phyloP scores from a whole-genome alignment of 2,888 invertebrate genomes.

The Tipula helvola region DNA sequence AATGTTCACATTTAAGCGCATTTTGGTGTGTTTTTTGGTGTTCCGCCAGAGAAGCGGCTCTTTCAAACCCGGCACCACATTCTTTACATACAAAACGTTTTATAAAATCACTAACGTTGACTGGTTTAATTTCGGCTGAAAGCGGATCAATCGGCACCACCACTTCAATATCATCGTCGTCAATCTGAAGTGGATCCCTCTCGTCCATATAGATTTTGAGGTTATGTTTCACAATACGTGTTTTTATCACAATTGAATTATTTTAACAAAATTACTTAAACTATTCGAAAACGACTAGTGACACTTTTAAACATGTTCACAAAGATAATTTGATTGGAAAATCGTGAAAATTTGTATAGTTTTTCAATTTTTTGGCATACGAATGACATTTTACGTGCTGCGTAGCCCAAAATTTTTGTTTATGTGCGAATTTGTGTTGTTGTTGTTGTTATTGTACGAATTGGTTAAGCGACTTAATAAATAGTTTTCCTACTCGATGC shows the following conservation, averaged over 20 bases:
- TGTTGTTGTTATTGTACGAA: neutral
- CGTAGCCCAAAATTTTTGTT: neutral
- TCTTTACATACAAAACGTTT: neutral
- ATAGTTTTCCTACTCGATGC: neutral
- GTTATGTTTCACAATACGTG: neutral
- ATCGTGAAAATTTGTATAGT: neutral
- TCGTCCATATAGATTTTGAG: neutral
- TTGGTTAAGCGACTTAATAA: neutral
- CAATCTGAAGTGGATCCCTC: neutral
- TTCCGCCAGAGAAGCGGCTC: neutral
- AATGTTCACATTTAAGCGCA: neutral
- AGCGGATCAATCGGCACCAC: constrained; percentile 6
- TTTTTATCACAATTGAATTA: neutral
- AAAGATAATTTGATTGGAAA: neutral
- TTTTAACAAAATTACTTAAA: neutral
- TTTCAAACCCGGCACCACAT: neutral
- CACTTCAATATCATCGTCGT: constrained; percentile 5
- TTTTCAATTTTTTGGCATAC: neutral
- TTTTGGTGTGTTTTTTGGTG: neutral
- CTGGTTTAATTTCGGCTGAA: neutral
- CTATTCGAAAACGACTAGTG: neutral
- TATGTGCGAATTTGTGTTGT: neutral
- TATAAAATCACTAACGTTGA: neutral
- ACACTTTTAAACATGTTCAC: neutral
- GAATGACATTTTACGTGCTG: neutral